phyloP scores from a whole-genome alignment of 2,797 vertebrate genomes.

The Hydrocynus forskahlii region DNA sequence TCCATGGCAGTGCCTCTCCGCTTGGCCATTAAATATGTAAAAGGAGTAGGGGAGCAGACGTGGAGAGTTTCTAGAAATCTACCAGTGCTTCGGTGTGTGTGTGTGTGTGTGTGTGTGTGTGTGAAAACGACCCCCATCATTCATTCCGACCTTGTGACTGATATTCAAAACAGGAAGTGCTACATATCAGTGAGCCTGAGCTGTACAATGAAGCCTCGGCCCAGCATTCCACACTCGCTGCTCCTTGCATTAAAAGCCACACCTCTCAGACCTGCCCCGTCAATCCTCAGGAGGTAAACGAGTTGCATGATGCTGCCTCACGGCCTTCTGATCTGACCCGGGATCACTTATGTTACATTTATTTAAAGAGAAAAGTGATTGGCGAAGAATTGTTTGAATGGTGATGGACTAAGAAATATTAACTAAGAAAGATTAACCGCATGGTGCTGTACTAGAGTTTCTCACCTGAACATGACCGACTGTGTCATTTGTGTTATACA shows the following conservation, averaged over 20 bases:
- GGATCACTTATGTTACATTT: neutral
- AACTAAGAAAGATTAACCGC: too few species aligned
- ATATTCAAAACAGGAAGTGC: conserved; percentile 82
- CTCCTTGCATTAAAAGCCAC: conserved; percentile 76
- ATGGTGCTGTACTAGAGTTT: conserved; percentile 28
- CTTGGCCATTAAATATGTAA: conserved; percentile 53
- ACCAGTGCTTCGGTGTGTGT: neutral
- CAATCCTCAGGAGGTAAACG: conserved; percentile 88
- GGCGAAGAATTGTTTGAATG: conserved; percentile 35
- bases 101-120: conserved; percentile 8
- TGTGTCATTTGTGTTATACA: neutral
- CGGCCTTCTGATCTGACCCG: neutral
- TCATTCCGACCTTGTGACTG: conserved; percentile 41
- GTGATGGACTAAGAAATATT: neutral
- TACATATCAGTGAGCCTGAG: conserved; percentile 86
- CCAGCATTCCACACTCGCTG: conserved; percentile 75
- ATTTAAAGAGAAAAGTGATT: neutral
- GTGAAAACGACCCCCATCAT: conserved; percentile 33
- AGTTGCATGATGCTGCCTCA: conserved; percentile 36
- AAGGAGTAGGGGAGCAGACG: conserved; percentile 27
- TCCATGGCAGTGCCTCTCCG: conserved; percentile 30
- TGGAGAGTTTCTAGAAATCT: neutral
- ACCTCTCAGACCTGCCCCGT: conserved; percentile 78
- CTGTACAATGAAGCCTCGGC: conserved; percentile 76
- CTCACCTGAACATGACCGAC: neutral